Base-by-base conservation (phyloP, 2,797 vertebrate genomes). In the Acridotheres tristis region DNA sequence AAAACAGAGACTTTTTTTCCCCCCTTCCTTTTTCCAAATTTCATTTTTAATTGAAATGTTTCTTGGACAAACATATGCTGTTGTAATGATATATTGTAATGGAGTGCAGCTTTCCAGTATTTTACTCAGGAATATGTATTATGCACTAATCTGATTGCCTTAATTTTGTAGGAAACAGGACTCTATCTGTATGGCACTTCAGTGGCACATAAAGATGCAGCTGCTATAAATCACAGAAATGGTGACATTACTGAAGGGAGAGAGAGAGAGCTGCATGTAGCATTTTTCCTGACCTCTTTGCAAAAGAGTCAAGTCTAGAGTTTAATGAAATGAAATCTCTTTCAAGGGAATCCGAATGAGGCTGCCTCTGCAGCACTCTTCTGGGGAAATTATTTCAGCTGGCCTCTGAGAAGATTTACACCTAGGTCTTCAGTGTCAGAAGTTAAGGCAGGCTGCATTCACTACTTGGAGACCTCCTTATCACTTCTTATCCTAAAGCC, bases 291-390 rank as follows among this genome's bases (percentile, higher is more conserved):
- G 85, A 97, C 94, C 96, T 96, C 96, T 95, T 90, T 80, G 82
- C 93, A 79, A 96, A 62, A 92, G 55, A 97, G 96, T 97, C 90
- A 97, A 97, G 94, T 96, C 92, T 96, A 94, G 91, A 97, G 76
- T 97, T 97, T 97, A 97, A 97, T 97, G 93, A 97, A 97, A 98
- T 92, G 45, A 97, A 97, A 97, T 95, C 96, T 96, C 83, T 97
- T 97, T 89, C 4, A 42, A 69, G 84, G 85, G 89, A 97, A 97
- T 96, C 92, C 2, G 38, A 97, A 95, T 91, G 87, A 97, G 79
- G 50, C 88, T 93, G 92, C 75, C 85, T 95, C 93, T 90, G 40
- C 75, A 96, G 87, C 83, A 91, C 90, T 87, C 92, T 95, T 96
- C 80, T 95, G 87, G 81, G 91, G 71, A 98, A 96, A 94, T 94